A percentile compares a stretch with the other conserved stretches of the same genome.
These are phyloP conservation scores for Drosophila multiciliata DNA, from an alignment of 2,888 invertebrate species.

Conservation along the genomic window DNA sequence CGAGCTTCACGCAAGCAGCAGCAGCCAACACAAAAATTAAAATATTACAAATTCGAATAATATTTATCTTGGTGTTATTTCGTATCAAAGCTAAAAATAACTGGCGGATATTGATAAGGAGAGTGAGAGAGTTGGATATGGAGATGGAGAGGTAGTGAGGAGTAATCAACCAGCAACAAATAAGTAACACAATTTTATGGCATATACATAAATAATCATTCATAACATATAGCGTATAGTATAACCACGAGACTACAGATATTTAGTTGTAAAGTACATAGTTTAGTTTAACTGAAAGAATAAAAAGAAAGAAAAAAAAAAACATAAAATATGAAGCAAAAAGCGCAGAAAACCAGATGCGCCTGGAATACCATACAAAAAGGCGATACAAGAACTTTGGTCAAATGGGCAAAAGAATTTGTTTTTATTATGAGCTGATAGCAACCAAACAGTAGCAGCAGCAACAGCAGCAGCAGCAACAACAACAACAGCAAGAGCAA, in stretches of 20 bases:
- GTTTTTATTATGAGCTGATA: constrained; percentile 39
- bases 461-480: constrained; percentile 19
- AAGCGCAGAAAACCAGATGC: constrained; percentile 30
- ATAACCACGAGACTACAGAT: constrained; percentile 82
- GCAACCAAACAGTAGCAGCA: constrained; percentile 7
- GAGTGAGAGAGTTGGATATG: neutral
- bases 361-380: constrained; percentile 9
- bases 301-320: constrained; percentile 18
- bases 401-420: constrained; percentile 47
- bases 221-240: constrained; percentile 78
- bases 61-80: constrained; percentile 15
- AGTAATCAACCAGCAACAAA: constrained; percentile 36
- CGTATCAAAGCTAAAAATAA: constrained; percentile 4
- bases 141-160: constrained; percentile 4
- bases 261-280: constrained; percentile 75
- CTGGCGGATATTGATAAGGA: constrained; percentile 11
- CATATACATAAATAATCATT: constrained; percentile 65
- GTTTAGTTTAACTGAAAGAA: constrained; percentile 67
- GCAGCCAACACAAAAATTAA: constrained; percentile 11
- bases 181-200: constrained; percentile 46
- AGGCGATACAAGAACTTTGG: constrained; percentile 28
- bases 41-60: constrained; percentile 7
- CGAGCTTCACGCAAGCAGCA: constrained; percentile 9
- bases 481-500: constrained; percentile 26
- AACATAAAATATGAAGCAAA: constrained; percentile 24